Evolutionary conservation across 2,888 invertebrate genomes (phyloP), one percentile per base, ranked within the genome.

Genomic region (Netelia virgata): DNA sequence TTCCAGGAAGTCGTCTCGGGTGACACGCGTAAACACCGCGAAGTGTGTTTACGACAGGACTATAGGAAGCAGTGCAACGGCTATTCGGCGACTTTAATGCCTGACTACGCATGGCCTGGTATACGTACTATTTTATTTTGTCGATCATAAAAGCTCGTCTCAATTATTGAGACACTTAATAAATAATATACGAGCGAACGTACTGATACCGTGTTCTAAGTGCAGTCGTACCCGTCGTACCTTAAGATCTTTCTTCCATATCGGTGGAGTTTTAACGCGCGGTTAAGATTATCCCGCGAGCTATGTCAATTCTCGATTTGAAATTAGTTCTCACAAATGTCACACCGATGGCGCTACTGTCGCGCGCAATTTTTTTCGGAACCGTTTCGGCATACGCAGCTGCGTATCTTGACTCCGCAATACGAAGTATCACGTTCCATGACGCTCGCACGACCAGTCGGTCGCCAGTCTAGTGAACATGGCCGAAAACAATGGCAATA

Each of bases 401-500:
- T 28, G 68, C 64, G 75, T 75, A 50, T 85, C 74, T 59, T 64
- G 80, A 66, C 23, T 50, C 36, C 9, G 55, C 66, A 55, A 80
- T 82, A 23, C 70, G 68, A 43, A 36, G 11, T 16, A 9, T 28
- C 79, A 57, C 74, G 75, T 86, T 84, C 66, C 74, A 59, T 86
- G 83, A 83, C 75, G 74, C 69, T 82, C 64, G 16, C 41, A 72
- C 70, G 14, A 61, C 61, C 78, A 84, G 82, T 86, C 87, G 84
- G 89, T 88, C 87, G 90, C 83, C 86, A 91, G 91, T 91, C 89
- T 88, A 90, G 89, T 89, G 91, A 91, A 91, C 89, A 91, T 91
- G 91, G 91, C 90, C 88, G 91, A 90, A 89, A 91, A 91, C 91
- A 91, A 91, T 91, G 89, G 90, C 89, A 89, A 86, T 90, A 85